Conservation (phyloP, 2,113 vertebrate species). For the Platichthys flesus region DNA sequence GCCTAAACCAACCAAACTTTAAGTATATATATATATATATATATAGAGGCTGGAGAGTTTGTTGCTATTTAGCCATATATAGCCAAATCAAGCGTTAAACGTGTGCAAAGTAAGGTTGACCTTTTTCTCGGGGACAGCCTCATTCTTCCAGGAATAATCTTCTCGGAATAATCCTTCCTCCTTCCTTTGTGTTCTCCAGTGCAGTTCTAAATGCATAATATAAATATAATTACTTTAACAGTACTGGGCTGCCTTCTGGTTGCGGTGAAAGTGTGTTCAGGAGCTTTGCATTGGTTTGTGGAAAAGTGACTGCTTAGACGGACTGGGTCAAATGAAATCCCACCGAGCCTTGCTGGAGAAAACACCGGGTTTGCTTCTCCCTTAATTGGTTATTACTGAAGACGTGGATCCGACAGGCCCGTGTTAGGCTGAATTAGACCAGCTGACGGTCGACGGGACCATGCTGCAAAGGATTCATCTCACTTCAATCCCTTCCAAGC, state of each 20-base stretch:
- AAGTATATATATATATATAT: too few species aligned
- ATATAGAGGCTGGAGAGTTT: too few species aligned
- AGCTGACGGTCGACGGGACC: too few species aligned
- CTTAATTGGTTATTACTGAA: too few species aligned
- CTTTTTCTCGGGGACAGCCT: neutral
- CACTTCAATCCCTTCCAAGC: too few species aligned
- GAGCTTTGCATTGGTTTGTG: slow-evolving; percentile 2
- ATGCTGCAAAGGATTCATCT: too few species aligned
- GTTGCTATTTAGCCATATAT: too few species aligned
- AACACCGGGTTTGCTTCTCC: neutral
- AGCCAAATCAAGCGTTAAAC: too few species aligned
- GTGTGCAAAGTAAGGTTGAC: neutral
- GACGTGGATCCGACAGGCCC: too few species aligned
- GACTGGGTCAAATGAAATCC: slow-evolving; percentile 16
- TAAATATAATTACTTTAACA: neutral
- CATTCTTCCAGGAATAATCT: neutral
- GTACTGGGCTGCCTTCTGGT: neutral
- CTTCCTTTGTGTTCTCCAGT: neutral
- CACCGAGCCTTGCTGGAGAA: slow-evolving; percentile 29
- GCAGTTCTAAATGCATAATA: neutral
- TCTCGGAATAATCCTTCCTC: neutral
- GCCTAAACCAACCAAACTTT: too few species aligned
- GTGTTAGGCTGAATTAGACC: too few species aligned
- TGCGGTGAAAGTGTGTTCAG: neutral
- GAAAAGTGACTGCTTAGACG: neutral